These are phyloP conservation scores for Corapipo altera DNA, from an alignment of 2,113 vertebrate genomes.

Conservation along the genomic window DNA sequence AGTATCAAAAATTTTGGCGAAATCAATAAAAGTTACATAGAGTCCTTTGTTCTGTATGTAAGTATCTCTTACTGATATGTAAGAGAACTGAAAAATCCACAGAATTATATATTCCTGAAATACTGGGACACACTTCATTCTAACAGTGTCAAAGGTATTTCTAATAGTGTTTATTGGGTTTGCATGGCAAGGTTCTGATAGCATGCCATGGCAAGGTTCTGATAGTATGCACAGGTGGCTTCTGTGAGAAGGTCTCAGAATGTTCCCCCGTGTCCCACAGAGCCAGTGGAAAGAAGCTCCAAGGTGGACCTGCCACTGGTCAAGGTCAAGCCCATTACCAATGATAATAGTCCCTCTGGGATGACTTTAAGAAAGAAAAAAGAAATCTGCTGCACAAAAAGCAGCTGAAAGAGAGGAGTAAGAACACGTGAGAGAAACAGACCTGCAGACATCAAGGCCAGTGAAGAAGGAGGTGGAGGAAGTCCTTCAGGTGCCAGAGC, in stretches of 20 bases:
- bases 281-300: background rate
- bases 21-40: too few species aligned
- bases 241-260: background rate
- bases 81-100: background rate
- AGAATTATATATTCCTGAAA: background rate
- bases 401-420: background rate
- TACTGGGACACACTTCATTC: background rate
- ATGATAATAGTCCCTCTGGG: accelerated
- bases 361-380: background rate
- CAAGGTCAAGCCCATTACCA: background rate
- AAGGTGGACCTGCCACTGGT: accelerated
- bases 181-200: background rate
- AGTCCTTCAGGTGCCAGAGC: accelerated
- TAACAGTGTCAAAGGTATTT: background rate
- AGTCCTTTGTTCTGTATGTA: too few species aligned
- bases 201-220: background rate
- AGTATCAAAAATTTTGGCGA: too few species aligned
- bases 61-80: background rate
- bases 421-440: background rate
- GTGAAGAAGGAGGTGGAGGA: background rate
- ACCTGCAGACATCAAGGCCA: background rate
- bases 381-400: background rate
- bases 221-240: background rate
- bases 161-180: background rate
- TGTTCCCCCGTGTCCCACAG: background rate